Percentiles rank a stretch among this genome's conserved stretches.
Conservation (phyloP, 92 coral and sea anemone genomes). For the Zoanthus sansibaricus region DNA sequence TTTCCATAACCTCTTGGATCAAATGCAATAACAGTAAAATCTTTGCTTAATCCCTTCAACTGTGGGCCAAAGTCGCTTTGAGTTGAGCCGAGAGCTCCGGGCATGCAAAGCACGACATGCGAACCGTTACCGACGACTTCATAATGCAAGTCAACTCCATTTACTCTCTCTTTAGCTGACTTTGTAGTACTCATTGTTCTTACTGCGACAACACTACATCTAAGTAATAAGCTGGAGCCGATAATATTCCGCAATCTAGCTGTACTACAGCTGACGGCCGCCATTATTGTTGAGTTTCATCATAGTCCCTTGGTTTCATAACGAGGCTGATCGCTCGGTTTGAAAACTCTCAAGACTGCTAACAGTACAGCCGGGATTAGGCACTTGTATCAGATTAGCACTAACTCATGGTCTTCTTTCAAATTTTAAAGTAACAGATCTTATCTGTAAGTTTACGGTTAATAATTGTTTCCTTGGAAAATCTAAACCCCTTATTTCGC, state of each 20-base stretch:
- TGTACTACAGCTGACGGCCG: background rate
- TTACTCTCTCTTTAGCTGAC: conserved; percentile 79
- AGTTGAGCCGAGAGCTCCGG: conserved; percentile 95
- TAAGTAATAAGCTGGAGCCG: background rate
- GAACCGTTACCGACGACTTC: conserved; percentile 77
- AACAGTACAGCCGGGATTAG: too few relatives aligned
- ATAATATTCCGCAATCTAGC: background rate
- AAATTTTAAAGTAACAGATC: too few relatives aligned
- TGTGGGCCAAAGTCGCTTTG: conserved; percentile 98
- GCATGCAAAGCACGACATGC: conserved; percentile 85
- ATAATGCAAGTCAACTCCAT: conserved; percentile 85
- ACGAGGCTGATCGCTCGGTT: too few relatives aligned
- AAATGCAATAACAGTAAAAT: conserved; percentile 87
- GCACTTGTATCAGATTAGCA: too few relatives aligned
- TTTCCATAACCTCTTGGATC: conserved; percentile 99
- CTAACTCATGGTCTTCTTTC: too few relatives aligned
- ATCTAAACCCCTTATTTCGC: too few relatives aligned
- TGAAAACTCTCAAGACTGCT: too few relatives aligned
- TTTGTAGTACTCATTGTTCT: conserved; percentile 42
- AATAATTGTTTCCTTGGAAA: too few relatives aligned
- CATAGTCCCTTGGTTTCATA: too few relatives aligned
- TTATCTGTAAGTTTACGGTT: too few relatives aligned
- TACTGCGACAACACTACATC: background rate
- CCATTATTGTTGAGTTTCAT: background rate
- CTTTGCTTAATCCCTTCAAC: conserved; percentile 72